Evolutionary conservation across 2,113 vertebrate genomes (phyloP), one percentile per base, ranked within the genome.

Genomic region (Diadophis punctatus): DNA sequence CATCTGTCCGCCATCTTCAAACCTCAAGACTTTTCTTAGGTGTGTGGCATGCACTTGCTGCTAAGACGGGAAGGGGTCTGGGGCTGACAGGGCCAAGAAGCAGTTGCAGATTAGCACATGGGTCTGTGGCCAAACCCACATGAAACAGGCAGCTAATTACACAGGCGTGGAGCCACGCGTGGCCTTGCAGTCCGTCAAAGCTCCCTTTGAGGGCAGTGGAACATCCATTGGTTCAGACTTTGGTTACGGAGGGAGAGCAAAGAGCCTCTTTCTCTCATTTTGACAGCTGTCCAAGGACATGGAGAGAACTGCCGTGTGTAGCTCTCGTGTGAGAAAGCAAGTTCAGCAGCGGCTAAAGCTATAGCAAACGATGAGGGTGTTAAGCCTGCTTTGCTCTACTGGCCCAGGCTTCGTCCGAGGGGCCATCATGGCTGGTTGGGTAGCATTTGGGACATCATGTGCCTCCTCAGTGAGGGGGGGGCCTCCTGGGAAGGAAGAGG

Each of bases 161-260:
- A 20, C 11, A 53, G 87, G 1, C 0, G 0, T 12, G 30, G 8
- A 5, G 0, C 5, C n/a, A 43, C 14, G 1, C 1, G 80, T 55
- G 22, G 43, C 23, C 16, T 52, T 9, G 1, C 14, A 22, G 23
- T 1, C 86, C 0, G 3, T 93, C 60, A 91, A 88, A 84, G 92
- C 43, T 7, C 53, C 55, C 74, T 89, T 88, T 86, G 48, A 93
- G 68, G 63, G 74, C 23, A 84, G 90, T 6, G 55, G 90, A 86
- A 89, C 93, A 89, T 93, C 48, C 18, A 14, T 91, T 93, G 2
- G 53, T 34, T 56, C 1, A 25, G 46, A 18, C 6, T 14, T 63
- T 27, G 74, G 58, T 0, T 97, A 87, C 3, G 1, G 52, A 6
- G 56, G 30, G 39, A 53, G 34, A 88, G n/a, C 74, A 86, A n/a